Base-by-base conservation (phyloP, 2,888 invertebrate genomes). In the Macaria notata region DNA sequence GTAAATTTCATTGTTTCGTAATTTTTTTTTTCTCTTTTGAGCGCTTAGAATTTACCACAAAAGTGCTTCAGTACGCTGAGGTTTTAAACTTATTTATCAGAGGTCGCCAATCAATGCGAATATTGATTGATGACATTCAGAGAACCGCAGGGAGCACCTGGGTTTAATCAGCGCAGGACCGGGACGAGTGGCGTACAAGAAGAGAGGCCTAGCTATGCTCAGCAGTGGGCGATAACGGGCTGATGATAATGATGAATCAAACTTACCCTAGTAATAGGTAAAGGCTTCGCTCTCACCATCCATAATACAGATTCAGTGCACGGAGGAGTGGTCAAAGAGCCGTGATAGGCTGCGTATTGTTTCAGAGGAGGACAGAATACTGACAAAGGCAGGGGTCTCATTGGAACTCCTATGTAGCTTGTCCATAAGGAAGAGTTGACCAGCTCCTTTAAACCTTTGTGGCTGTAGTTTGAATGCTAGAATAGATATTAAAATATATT, bases 291-390 rank as follows among this genome's bases (percentile, higher is more conserved):
- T 49, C 87, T 76, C 3, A 89, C 61, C 1, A 89, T 52, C 88
- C 88, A 89, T 31, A 85, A 53, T 0, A 88, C 85, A 0, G 81
- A 65, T 53, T 88, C 85, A 0, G 80, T 80, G 54, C 88, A 89
- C 0, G 88, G 88, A 1, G 88, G 88, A 0, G 61, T 44, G 0
- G 86, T 78, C 53, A 88, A 49, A 0, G 88, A 89, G 0, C 88
- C 88, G 7, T 87, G 83, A 59, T 89, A 89, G 44, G 74, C 73
- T 0, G 72, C 87, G 49, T 87, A 87, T 49, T 81, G 72, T 46
- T 72, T 73, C 59, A 88, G 78, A 0, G 83, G 80, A 0, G 86
- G 86, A 46, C 63, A 75, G 58, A 83, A 86, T 53, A 61, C 67
- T 1, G 60, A 63, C 4, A 88, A 59, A 0, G 84, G 71, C 3